Evolutionary conservation across 2,888 invertebrate species (phyloP), one percentile per base, ranked within the genome.

Genomic region (Volucella inflata): DNA sequence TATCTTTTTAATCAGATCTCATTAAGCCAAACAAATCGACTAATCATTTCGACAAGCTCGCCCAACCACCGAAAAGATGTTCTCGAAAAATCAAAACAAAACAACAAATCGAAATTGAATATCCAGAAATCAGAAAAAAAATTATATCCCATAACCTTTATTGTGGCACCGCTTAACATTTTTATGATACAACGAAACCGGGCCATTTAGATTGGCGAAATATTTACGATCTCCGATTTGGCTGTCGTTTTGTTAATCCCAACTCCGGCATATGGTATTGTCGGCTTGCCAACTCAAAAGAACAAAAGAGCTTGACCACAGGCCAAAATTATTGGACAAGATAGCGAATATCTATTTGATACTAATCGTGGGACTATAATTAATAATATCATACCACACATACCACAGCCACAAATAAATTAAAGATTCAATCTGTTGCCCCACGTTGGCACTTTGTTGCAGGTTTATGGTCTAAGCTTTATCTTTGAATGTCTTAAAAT

Each of bases 11-110:
- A 79, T 79, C 72, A 72, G 78, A 79, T 72, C 78, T 57, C 53
- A 79, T 65, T 72, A 79, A 79, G 78, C 65, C 44, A 79, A 72
- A 79, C 78, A 72, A 79, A 79, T 72, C 57, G 71, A 50, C 78
- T 55, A 57, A 65, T 64, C 51, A 74, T 36, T 75, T 46, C 11
- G 21, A 48, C 53, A 72, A 59, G 30, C 42, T 51, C 30, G 12
- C 36, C 2, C 36, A n/a, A 53, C 55, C 68, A 70, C 68, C 60
- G 50, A 60, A 76, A 68, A 59, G 57, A 36, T 11, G 48, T 44
- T 50, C 21, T 48, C n/a, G 21, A 0, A 62, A 71, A 71, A 16
- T 2, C 21, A 60, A 72, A 71, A 53, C 8, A 57, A 64, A 53
- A 38, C 2, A 46, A n/a, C 12, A 64, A 74, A 8, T 9, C 30